A percentile compares a stretch with the other conserved stretches of the same genome.
These are phyloP conservation scores for Taphrorychus bicolor DNA, from an alignment of 2,888 invertebrate species.

Conservation along the genomic window DNA sequence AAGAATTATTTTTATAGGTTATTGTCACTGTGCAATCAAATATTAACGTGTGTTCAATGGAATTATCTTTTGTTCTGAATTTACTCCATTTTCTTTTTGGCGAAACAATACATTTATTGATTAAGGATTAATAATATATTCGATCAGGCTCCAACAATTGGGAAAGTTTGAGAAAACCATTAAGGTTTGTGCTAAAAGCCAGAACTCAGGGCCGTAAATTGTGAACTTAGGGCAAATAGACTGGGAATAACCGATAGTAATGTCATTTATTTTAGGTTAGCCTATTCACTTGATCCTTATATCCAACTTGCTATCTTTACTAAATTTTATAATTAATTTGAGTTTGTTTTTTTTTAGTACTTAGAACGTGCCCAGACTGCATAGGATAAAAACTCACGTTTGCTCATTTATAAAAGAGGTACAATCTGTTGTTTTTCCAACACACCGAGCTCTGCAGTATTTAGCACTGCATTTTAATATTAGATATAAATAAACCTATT, in stretches of 20 bases:
- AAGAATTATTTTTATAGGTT: no score
- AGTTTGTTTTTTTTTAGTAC: no score
- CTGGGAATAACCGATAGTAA: not conserved
- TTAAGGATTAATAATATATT: not conserved
- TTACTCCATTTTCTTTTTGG: no score
- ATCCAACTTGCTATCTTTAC: no score
- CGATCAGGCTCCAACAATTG: not conserved
- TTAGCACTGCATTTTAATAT: not conserved
- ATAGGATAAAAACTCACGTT: not conserved
- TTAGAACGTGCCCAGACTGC: not conserved
- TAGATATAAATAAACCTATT: not conserved
- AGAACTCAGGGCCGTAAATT: slow-evolving; percentile 2
- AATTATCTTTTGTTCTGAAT: no score
- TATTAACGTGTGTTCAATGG: no score
- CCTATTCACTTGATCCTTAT: not conserved
- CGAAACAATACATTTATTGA: not conserved
- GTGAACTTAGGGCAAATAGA: not conserved
- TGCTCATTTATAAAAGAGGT: no score
- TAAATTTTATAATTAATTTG: no score
- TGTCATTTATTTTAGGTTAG: slow-evolving; percentile 1
- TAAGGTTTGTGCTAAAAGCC: slow-evolving; percentile 7
- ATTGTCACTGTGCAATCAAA: no score
- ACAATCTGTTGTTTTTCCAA: not conserved
- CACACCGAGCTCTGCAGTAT: not conserved
- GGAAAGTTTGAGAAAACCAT: slow-evolving; percentile 8